Evolutionary conservation across 1,140 invertebrate species (phyloP).

Genomic region (Drosophila ogumai): DNA sequence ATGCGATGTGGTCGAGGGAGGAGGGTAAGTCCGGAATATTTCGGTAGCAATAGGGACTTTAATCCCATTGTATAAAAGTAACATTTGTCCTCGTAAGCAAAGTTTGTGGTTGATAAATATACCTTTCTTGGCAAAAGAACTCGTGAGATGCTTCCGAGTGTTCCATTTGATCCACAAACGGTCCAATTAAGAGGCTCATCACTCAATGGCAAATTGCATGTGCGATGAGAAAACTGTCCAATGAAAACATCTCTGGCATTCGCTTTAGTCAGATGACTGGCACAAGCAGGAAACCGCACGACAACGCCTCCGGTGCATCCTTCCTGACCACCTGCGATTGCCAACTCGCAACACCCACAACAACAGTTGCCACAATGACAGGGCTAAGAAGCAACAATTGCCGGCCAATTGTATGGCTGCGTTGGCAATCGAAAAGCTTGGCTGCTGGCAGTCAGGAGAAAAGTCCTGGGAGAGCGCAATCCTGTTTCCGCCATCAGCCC

Average conservation of each 20-base stretch:
- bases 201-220: neutral
- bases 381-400: slow-evolving; percentile 56
- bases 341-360: slow-evolving; percentile 20
- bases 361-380: slow-evolving; percentile 45
- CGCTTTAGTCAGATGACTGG: slow-evolving; percentile 43
- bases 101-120: neutral
- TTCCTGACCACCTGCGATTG: slow-evolving; percentile 51
- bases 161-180: neutral
- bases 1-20: slow-evolving; percentile 52
- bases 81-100: neutral
- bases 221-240: slow-evolving; percentile 25
- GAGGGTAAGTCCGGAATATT: neutral
- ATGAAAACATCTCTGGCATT: slow-evolving; percentile 25
- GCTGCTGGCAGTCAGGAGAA: neutral
- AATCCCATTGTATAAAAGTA: neutral
- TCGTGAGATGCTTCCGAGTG: neutral
- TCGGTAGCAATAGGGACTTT: neutral
- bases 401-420: slow-evolving; percentile 62
- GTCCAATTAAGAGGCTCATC: slow-evolving; percentile 30
- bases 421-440: slow-evolving; percentile 23
- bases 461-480: slow-evolving; percentile 43
- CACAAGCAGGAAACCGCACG: slow-evolving; percentile 59
- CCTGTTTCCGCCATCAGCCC: slow-evolving; percentile 28
- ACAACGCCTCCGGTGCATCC: slow-evolving; percentile 34
- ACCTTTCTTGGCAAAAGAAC: neutral